Evolutionary conservation across 2,113 vertebrate genomes (phyloP).

Genomic region (Oncorhynchus kisutch): DNA sequence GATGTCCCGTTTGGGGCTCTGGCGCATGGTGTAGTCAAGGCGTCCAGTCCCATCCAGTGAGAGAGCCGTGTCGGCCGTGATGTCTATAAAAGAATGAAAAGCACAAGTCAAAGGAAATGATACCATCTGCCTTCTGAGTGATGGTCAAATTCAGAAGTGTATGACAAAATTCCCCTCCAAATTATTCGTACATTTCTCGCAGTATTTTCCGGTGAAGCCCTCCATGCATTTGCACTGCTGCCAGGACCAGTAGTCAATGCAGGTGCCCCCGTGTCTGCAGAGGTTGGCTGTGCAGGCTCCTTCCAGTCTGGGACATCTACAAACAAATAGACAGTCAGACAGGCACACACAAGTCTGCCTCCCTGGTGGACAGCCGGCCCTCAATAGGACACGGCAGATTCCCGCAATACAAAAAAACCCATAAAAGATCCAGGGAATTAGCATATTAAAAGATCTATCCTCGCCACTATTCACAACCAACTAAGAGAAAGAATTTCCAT

Average conservation of each 20-base stretch:
- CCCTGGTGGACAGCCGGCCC: slow-evolving; percentile 11
- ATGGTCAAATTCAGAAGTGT: neutral
- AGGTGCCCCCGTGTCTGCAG: slow-evolving; percentile 90
- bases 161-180: no score
- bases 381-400: slow-evolving; percentile 33
- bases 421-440: slow-evolving; percentile 57
- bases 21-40: slow-evolving; percentile 87
- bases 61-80: slow-evolving; percentile 87
- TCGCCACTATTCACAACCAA: slow-evolving; percentile 48
- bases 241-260: slow-evolving; percentile 94
- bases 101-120: neutral
- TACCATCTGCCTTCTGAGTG: neutral
- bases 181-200: slow-evolving; percentile 87
- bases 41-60: slow-evolving; percentile 88
- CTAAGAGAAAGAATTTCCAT: neutral
- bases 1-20: slow-evolving; percentile 83
- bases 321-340: slow-evolving; percentile 12
- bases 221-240: slow-evolving; percentile 90
- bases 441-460: slow-evolving; percentile 70
- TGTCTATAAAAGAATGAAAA: slow-evolving; percentile 68
- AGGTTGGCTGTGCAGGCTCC: slow-evolving; percentile 82
- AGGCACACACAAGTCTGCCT: slow-evolving; percentile 10
- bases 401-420: slow-evolving; percentile 35
- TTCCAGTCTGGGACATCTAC: slow-evolving; percentile 91
- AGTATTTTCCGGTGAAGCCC: slow-evolving; percentile 88